phyloP scores from a whole-genome alignment of 2,113 vertebrate species.

The Limanda limanda region DNA sequence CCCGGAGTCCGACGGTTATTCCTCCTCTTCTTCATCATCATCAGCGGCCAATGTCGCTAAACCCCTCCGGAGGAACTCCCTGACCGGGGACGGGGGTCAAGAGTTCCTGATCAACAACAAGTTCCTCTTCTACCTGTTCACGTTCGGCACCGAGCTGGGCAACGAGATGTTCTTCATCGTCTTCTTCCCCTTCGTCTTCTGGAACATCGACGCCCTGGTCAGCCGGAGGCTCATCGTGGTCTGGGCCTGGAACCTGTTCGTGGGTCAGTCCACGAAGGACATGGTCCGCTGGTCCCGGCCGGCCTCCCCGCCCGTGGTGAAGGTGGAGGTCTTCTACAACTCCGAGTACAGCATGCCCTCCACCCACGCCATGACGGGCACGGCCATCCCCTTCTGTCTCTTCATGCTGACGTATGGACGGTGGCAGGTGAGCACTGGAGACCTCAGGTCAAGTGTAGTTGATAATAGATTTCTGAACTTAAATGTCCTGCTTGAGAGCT shows the following conservation, averaged over 20 bases:
- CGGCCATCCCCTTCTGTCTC: slow-evolving; percentile 91
- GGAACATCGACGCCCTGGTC: slow-evolving; percentile 94
- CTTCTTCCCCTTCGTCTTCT: slow-evolving; percentile 96
- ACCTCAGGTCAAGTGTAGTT: background rate
- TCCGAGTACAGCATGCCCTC: slow-evolving; percentile 99
- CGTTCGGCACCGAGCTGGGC: slow-evolving; percentile 94
- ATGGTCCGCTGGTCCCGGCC: slow-evolving; percentile 94
- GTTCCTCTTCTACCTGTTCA: slow-evolving; percentile 93
- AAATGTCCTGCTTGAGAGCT: too few relatives aligned
- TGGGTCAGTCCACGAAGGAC: slow-evolving; percentile 98
- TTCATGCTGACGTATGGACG: slow-evolving; percentile 92
- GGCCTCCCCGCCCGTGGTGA: slow-evolving; percentile 94
- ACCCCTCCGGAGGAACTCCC: slow-evolving; percentile 90
- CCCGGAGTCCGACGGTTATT: background rate
- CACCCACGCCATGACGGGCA: slow-evolving; percentile 98
- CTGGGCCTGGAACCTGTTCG: slow-evolving; percentile 97
- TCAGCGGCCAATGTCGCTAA: slow-evolving; percentile 54
- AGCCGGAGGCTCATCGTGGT: slow-evolving; percentile 92
- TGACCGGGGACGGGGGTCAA: slow-evolving; percentile 90
- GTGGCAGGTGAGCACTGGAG: slow-evolving; percentile 89
- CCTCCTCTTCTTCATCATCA: background rate
- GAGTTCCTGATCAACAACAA: slow-evolving; percentile 89
- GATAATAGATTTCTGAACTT: too few relatives aligned
- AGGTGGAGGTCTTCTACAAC: slow-evolving; percentile 98
- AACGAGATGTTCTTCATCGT: slow-evolving; percentile 98